Conservation (phyloP, 2,797 vertebrate genomes). For the Oryzias sinensis region DNA sequence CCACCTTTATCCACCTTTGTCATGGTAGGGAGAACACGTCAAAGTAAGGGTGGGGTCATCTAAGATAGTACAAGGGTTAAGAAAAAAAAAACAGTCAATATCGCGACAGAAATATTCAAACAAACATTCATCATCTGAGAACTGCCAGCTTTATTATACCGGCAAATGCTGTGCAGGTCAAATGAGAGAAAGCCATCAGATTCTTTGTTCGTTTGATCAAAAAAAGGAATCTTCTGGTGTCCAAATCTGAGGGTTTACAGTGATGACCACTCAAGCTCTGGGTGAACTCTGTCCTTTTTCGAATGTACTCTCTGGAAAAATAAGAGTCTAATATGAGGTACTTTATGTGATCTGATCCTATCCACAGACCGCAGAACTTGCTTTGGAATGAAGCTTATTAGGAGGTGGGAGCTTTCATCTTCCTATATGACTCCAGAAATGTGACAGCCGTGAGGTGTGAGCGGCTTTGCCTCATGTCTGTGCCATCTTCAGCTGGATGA, state of each 20-base stretch:
- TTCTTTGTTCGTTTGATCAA: too few relatives aligned
- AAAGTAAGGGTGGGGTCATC: too few relatives aligned
- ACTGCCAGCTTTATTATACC: too few relatives aligned
- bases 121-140: too few relatives aligned
- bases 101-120: too few relatives aligned
- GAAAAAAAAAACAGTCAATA: too few relatives aligned
- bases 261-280: constrained; percentile 31
- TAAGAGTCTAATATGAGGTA: constrained; percentile 20
- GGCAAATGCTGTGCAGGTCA: too few relatives aligned
- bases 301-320: constrained; percentile 23
- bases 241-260: background rate
- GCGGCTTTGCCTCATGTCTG: constrained; percentile 32
- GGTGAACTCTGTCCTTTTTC: constrained; percentile 24
- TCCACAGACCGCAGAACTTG: constrained; percentile 20
- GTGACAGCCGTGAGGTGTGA: constrained; percentile 31
- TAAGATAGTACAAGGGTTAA: too few relatives aligned
- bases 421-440: constrained; percentile 19
- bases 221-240: too few relatives aligned
- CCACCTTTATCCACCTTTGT: too few relatives aligned
- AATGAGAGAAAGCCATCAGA: too few relatives aligned
- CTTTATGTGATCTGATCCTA: constrained; percentile 8
- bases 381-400: constrained; percentile 34
- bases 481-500: constrained; percentile 28
- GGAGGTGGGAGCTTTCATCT: constrained; percentile 31
- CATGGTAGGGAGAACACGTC: too few relatives aligned